These are phyloP conservation scores for Penaeus monodon DNA, from an alignment of 2,888 invertebrate genomes.

Conservation along the genomic window DNA sequence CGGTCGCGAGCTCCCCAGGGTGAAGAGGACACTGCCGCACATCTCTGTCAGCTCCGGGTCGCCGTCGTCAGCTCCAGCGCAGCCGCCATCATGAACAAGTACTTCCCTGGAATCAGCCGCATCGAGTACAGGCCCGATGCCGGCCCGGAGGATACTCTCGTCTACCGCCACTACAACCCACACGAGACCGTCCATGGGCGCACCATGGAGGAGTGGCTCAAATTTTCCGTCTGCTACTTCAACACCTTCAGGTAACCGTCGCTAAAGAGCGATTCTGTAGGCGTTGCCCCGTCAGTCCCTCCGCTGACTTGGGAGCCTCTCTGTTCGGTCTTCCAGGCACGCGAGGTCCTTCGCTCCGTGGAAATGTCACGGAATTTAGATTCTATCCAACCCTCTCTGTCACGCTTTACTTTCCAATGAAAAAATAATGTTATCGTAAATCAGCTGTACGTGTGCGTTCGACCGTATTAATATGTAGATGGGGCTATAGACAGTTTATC, in stretches of 20 bases:
- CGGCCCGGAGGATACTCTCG: conserved; percentile 72
- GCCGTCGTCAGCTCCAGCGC: conserved; percentile 20
- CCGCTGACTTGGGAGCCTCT: too few species aligned
- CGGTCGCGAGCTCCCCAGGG: background rate
- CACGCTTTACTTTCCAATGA: too few species aligned
- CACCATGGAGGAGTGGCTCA: conserved; percentile 79
- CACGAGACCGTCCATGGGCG: conserved; percentile 75
- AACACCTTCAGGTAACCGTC: conserved; percentile 71
- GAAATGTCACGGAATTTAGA: too few species aligned
- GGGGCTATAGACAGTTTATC: too few species aligned
- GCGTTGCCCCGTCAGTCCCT: too few species aligned
- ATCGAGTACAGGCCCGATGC: conserved; percentile 75
- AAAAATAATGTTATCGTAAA: too few species aligned
- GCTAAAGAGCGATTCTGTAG: too few species aligned
- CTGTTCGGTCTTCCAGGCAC: too few species aligned
- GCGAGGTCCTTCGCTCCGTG: too few species aligned
- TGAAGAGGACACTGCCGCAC: conserved; percentile 24
- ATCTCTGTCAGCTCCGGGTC: conserved; percentile 6
- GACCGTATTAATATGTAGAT: too few species aligned
- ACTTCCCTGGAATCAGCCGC: conserved; percentile 73
- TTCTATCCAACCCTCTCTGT: too few species aligned
- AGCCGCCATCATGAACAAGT: conserved; percentile 57
- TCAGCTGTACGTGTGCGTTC: too few species aligned
- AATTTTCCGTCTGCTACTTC: conserved; percentile 75
- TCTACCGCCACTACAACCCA: conserved; percentile 76